Evolutionary conservation across 2,888 invertebrate species (phyloP).

Genomic region (Autographa pulchrina): DNA sequence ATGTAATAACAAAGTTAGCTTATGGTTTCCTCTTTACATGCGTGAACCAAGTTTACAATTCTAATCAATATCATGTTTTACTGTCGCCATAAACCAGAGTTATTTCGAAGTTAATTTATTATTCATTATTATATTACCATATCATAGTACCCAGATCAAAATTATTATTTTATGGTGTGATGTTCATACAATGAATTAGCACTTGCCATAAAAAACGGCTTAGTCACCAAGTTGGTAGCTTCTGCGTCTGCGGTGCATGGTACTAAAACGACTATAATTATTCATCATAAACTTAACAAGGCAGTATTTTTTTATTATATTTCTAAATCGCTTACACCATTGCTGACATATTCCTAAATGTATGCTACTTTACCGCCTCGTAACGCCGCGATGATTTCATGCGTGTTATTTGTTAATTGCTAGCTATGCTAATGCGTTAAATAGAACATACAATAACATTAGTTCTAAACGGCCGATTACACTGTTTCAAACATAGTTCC

Average conservation of each 20-base stretch:
- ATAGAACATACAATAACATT: slow-evolving; percentile 1
- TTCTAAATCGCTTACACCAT: too few relatives aligned
- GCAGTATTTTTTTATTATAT: too few relatives aligned
- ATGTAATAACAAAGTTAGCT: background rate
- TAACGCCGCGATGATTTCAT: slow-evolving; percentile 1
- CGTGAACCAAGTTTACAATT: background rate
- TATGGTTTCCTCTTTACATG: background rate
- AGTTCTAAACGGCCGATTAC: slow-evolving; percentile 2
- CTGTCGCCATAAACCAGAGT: background rate
- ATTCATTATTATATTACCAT: background rate
- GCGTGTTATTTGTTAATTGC: slow-evolving; percentile 4
- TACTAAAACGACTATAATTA: background rate
- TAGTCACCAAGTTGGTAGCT: background rate
- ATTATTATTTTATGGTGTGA: background rate
- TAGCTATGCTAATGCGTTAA: slow-evolving; percentile 4
- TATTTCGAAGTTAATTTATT: slow-evolving; percentile 4
- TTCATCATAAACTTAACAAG: too few relatives aligned
- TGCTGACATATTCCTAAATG: background rate
- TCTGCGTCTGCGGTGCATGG: background rate
- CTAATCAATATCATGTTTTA: background rate
- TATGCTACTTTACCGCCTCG: background rate
- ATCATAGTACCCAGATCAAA: background rate
- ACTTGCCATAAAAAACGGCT: background rate
- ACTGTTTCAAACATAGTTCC: background rate
- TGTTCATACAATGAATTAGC: background rate